Base-by-base conservation (phyloP, 2,113 vertebrate genomes). In the Isurus oxyrinchus region DNA sequence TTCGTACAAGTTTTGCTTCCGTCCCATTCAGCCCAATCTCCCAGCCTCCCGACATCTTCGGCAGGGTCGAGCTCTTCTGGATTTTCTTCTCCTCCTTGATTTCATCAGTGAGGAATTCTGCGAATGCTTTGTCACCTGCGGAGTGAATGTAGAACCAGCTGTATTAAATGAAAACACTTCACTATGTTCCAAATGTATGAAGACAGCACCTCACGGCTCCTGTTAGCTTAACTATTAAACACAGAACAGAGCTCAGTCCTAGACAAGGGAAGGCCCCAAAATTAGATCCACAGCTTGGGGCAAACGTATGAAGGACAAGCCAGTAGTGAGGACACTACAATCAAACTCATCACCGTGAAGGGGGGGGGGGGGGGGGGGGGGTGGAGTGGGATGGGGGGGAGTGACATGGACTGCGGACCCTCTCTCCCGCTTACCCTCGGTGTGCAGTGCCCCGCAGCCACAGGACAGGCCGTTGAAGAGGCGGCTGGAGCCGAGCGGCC, bases 21-120 rank as follows among this genome's bases (percentile, higher is more conserved):
- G 99, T 98, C 96, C 99, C 99, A 0, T 98, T 99, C 16, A 99
- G 97, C 35, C 98, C 98, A 96, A 99, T 97, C 96, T 99, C 98
- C 99, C 99, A 99, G 0, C 98, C 99, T 3, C 99, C 99, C 0
- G 99, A 99, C 97, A 99, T 97, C 97, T 99, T 98, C 40, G 99
- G 99, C 96, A 99, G 98, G 0, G 96, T 97, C 14, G 98, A 98
- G 96, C 97, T 98, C 90, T 99, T 99, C 98, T 99, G 98, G 97
- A 99, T 99, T 97, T 99, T 99, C 97, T 97, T 98, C 97, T 99
- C 99, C 96, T 99, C 99, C 96, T 99, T 97, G 97, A 99, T 98
- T 97, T 99, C 99, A 81, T 99, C 99, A 0, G 96, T 97, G 96
- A 99, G 97, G 96, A 99, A 99, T 93, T 99, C 98, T 0, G 98